A percentile compares a stretch with the other conserved stretches of the same genome.
Conservation (phyloP, 2,888 invertebrate genomes). For the Amphiduros pacificus region DNA sequence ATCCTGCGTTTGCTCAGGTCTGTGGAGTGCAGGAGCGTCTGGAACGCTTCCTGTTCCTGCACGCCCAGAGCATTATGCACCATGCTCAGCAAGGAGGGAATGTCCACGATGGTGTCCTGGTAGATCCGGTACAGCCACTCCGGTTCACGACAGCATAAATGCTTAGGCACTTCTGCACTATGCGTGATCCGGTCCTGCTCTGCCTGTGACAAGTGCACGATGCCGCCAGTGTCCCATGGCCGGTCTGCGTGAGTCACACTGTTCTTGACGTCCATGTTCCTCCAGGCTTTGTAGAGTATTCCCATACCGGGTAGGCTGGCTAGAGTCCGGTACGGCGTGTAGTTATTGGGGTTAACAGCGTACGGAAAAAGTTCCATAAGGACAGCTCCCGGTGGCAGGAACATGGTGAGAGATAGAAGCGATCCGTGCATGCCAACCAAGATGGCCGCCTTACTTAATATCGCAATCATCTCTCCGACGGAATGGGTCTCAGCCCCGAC, state of each 20-base stretch:
- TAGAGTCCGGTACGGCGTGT: conserved; percentile 61
- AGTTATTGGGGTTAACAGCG: conserved; percentile 59
- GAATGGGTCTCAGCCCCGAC: conserved; percentile 44
- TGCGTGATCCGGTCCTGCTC: conserved; percentile 48
- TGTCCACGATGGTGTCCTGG: conserved; percentile 62
- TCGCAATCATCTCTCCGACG: conserved; percentile 44
- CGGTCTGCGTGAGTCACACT: conserved; percentile 57
- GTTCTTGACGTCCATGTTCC: conserved; percentile 50
- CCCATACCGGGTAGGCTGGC: conserved; percentile 48
- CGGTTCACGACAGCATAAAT: conserved; percentile 62
- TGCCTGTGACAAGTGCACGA: conserved; percentile 52
- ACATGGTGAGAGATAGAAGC: conserved; percentile 58
- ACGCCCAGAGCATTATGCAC: conserved; percentile 28
- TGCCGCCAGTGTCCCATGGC: conserved; percentile 56
- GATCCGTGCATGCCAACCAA: conserved; percentile 62
- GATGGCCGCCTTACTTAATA: conserved; percentile 40
- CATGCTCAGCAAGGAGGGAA: conserved; percentile 33
- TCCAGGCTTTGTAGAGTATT: conserved; percentile 59
- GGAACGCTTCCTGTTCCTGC: conserved; percentile 1
- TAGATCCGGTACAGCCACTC: conserved; percentile 63
- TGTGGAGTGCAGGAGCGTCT: not conserved
- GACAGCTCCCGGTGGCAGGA: conserved; percentile 55
- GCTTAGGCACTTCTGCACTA: conserved; percentile 53
- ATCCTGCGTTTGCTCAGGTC: conserved; percentile 6
- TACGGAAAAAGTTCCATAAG: conserved; percentile 64